Conservation (phyloP, 2,113 vertebrate species). For the Nanger granti region DNA sequence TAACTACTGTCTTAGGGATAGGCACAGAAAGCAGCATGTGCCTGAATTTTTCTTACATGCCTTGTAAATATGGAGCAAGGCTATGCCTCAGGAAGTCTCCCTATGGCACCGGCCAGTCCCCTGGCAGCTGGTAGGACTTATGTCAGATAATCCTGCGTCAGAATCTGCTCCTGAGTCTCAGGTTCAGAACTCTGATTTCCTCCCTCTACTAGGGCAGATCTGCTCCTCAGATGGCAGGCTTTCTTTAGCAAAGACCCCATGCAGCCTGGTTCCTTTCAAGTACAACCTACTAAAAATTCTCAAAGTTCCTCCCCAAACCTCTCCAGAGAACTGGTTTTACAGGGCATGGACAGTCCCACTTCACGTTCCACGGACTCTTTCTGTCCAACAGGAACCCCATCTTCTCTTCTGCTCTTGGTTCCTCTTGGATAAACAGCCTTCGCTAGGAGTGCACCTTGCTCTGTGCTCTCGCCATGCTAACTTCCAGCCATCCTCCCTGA, state of each 20-base stretch:
- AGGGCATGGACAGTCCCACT: neutral
- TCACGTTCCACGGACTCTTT: neutral
- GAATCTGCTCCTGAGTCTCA: neutral
- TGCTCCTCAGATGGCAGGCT: neutral
- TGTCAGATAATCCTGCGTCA: neutral
- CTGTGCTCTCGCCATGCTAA: fast-evolving
- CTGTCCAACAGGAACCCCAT: neutral
- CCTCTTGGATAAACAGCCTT: neutral
- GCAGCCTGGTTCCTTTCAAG: neutral
- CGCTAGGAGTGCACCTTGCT: fast-evolving
- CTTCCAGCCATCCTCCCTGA: no score
- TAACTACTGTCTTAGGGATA: neutral
- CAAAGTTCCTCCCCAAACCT: neutral
- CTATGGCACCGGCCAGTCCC: neutral
- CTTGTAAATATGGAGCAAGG: neutral
- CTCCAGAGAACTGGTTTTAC: neutral
- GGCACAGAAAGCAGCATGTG: neutral
- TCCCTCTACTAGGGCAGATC: neutral
- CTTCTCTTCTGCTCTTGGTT: neutral
- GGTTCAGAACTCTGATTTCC: neutral
- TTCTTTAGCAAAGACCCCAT: neutral
- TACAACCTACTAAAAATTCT: neutral
- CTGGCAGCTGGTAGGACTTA: neutral
- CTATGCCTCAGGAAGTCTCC: neutral
- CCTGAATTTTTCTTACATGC: neutral